These are phyloP conservation scores for Drosophila hydei DNA, from an alignment of 1,140 invertebrate genomes.

Conservation along the genomic window DNA sequence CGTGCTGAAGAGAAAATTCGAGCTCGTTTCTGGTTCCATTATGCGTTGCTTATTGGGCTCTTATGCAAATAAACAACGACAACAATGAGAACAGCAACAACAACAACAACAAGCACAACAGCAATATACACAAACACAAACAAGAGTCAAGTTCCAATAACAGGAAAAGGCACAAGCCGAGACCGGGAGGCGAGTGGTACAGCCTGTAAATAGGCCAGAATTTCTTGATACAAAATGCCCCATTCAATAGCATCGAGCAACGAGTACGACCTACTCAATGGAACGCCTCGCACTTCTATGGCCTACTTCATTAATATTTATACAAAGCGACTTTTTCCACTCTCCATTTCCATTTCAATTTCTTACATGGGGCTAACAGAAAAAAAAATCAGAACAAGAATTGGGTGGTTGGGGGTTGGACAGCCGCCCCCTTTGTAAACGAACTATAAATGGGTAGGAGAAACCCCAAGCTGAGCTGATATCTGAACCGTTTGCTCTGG, in stretches of 20 bases:
- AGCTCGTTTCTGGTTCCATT: slow-evolving; percentile 41
- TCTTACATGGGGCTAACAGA: slow-evolving; percentile 36
- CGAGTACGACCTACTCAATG: slow-evolving; percentile 35
- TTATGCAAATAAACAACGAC: slow-evolving; percentile 67
- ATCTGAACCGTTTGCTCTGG: slow-evolving; percentile 40
- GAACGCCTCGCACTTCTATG: slow-evolving; percentile 63
- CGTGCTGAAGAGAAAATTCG: slow-evolving; percentile 11
- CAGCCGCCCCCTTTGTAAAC: slow-evolving; percentile 46
- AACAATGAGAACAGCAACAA: slow-evolving; percentile 8
- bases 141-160: slow-evolving; percentile 35
- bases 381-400: slow-evolving; percentile 11
- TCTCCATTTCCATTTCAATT: slow-evolving; percentile 40
- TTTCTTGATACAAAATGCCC: slow-evolving; percentile 76
- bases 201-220: slow-evolving; percentile 73
- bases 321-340: slow-evolving; percentile 58
- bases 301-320: slow-evolving; percentile 82
- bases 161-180: slow-evolving; percentile 36
- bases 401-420: no score
- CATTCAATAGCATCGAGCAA: slow-evolving; percentile 52
- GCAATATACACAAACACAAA: slow-evolving; percentile 12
- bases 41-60: slow-evolving; percentile 55
- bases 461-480: slow-evolving; percentile 8
- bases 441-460: slow-evolving; percentile 61
- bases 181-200: slow-evolving; percentile 3
- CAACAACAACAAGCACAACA: slow-evolving; percentile 8